phyloP scores from a whole-genome alignment of 2,888 invertebrate genomes.

The Ichneumoninae sp. region DNA sequence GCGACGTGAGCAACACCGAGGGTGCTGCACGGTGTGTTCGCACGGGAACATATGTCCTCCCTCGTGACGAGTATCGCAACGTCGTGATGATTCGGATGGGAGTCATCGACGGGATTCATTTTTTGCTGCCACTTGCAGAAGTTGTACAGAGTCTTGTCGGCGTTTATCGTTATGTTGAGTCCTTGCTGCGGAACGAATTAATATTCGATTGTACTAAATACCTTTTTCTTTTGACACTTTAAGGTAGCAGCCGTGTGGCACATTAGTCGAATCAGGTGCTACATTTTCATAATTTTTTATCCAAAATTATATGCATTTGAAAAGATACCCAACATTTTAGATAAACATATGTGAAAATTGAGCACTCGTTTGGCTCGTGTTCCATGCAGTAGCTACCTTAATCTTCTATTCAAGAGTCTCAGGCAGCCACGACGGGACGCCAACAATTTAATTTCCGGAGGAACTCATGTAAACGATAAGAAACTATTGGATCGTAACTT shows the following conservation, averaged over 20 bases:
- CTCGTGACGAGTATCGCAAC: constrained; percentile 94
- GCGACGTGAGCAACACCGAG: constrained; percentile 89
- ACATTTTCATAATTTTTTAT: too few relatives aligned
- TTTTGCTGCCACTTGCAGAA: constrained; percentile 92
- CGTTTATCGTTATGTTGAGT: constrained; percentile 91
- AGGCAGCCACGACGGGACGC: neutral
- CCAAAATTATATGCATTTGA: too few relatives aligned
- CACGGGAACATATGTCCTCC: constrained; percentile 86
- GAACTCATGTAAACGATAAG: neutral
- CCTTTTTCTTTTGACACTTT: neutral
- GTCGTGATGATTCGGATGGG: constrained; percentile 95
- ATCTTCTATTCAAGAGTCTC: neutral
- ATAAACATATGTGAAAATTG: too few relatives aligned
- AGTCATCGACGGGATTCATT: constrained; percentile 90
- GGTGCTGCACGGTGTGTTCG: constrained; percentile 85
- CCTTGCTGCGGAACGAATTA: constrained; percentile 83
- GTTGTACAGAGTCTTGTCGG: constrained; percentile 92
- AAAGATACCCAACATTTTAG: too few relatives aligned
- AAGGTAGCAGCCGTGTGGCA: too few relatives aligned
- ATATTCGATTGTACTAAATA: neutral
- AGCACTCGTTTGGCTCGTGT: too few relatives aligned
- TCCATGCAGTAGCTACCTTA: neutral
- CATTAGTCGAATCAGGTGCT: too few relatives aligned
- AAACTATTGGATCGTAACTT: neutral
- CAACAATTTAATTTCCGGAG: neutral